phyloP scores from a whole-genome alignment of 2,113 vertebrate species.

The Esox niger region DNA sequence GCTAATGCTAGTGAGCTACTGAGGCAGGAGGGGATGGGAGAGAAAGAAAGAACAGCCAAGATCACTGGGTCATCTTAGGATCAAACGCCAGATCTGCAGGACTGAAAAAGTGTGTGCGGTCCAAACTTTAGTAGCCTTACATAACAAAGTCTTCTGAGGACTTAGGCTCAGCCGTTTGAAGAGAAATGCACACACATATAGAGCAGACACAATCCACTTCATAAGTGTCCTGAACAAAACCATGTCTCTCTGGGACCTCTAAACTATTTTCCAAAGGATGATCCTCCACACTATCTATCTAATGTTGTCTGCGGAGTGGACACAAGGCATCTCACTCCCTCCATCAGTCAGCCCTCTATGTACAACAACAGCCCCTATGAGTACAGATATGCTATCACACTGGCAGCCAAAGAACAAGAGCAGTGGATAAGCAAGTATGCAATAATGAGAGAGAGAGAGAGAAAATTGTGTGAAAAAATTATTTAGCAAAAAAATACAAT shows the following conservation, averaged over 20 bases:
- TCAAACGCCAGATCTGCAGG: too few relatives aligned
- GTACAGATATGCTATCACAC: not conserved
- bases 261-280: not conserved
- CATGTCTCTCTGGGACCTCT: not conserved
- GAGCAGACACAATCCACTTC: not conserved
- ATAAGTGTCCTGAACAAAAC: not conserved
- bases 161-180: constrained; percentile 3
- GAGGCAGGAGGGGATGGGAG: constrained; percentile 40
- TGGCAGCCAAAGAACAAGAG: not conserved
- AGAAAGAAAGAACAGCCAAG: constrained; percentile 6
- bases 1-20: constrained; percentile 35
- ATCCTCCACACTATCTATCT: not conserved
- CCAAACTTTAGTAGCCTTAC: constrained; percentile 5
- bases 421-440: not conserved
- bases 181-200: not conserved
- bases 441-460: too few relatives aligned
- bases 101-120: not conserved
- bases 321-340: not conserved
- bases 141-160: constrained; percentile 20
- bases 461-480: too few relatives aligned
- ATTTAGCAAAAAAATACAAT: too few relatives aligned
- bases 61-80: too few relatives aligned
- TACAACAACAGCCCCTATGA: too few relatives aligned
- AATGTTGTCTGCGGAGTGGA: not conserved
- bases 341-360: not conserved